Conservation (phyloP, 2,113 vertebrate genomes). For the Cyprinodon brontotheroides region DNA sequence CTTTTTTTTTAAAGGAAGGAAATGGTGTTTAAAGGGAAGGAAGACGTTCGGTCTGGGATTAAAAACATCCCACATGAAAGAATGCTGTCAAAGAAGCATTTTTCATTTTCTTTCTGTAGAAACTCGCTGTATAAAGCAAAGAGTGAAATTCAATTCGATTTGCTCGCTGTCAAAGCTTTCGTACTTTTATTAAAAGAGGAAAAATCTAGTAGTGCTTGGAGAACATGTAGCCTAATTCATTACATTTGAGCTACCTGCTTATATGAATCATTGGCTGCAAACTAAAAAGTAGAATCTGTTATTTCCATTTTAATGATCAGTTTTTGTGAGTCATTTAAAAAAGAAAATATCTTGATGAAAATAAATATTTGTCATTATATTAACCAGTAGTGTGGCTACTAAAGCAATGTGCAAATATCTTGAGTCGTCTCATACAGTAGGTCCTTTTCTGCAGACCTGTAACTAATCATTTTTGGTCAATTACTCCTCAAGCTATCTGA, state of each 20-base stretch:
- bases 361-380: no score
- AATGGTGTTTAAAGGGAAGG: background rate
- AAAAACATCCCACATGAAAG: constrained; percentile 50
- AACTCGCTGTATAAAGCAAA: constrained; percentile 56
- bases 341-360: no score
- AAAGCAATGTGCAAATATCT: background rate
- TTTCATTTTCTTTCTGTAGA: constrained; percentile 54
- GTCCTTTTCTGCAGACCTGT: background rate
- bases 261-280: background rate
- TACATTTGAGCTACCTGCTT: background rate
- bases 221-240: constrained; percentile 16
- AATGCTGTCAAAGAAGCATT: constrained; percentile 54
- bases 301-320: no score
- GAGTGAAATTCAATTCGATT: constrained; percentile 33
- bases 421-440: background rate
- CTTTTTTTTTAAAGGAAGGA: background rate
- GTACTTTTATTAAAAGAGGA: background rate
- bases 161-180: background rate
- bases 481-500: background rate
- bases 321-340: no score
- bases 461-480: background rate
- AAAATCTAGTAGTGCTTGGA: constrained; percentile 39
- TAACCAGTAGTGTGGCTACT: background rate
- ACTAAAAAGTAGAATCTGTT: background rate
- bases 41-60: constrained; percentile 23